phyloP scores from a whole-genome alignment of 2,888 invertebrate genomes.

The Stictocephala bisonia region DNA sequence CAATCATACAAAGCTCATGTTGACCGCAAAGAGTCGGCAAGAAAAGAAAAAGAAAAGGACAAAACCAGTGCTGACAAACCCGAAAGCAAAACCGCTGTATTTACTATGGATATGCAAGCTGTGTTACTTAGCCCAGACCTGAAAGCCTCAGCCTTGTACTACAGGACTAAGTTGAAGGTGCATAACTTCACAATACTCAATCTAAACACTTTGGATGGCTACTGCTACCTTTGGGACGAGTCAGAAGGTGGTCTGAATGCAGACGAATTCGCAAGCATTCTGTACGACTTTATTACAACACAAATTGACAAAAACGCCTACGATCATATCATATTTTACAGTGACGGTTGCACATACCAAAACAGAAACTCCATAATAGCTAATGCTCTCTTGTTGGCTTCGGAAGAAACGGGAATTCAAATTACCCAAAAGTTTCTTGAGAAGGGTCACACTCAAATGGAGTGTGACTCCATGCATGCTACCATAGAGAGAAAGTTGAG shows the following conservation, averaged over 20 bases:
- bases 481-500: too few relatives aligned
- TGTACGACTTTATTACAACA: slow-evolving; percentile 34
- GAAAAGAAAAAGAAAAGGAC: slow-evolving; percentile 5
- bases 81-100: slow-evolving; percentile 10
- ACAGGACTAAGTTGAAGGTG: slow-evolving; percentile 26
- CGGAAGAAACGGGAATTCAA: too few relatives aligned
- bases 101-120: slow-evolving; percentile 35
- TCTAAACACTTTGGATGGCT: slow-evolving; percentile 45
- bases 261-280: slow-evolving; percentile 45
- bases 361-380: too few relatives aligned
- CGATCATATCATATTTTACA: slow-evolving; percentile 26
- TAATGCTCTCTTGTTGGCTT: too few relatives aligned
- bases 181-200: slow-evolving; percentile 30
- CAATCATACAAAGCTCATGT: slow-evolving; percentile 8
- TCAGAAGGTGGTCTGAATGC: slow-evolving; percentile 50
- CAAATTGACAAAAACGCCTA: slow-evolving; percentile 12
- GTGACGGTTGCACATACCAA: too few relatives aligned
- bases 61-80: slow-evolving; percentile 1
- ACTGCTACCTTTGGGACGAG: too few relatives aligned
- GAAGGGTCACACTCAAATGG: too few relatives aligned
- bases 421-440: too few relatives aligned
- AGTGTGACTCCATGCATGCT: too few relatives aligned
- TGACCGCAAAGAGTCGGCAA: background rate
- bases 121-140: slow-evolving; percentile 25
- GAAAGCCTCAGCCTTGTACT: slow-evolving; percentile 27